Evolutionary conservation across 2,888 invertebrate genomes (phyloP), one percentile per base, ranked within the genome.

Genomic region (Caenorhabditis wallacei): DNA sequence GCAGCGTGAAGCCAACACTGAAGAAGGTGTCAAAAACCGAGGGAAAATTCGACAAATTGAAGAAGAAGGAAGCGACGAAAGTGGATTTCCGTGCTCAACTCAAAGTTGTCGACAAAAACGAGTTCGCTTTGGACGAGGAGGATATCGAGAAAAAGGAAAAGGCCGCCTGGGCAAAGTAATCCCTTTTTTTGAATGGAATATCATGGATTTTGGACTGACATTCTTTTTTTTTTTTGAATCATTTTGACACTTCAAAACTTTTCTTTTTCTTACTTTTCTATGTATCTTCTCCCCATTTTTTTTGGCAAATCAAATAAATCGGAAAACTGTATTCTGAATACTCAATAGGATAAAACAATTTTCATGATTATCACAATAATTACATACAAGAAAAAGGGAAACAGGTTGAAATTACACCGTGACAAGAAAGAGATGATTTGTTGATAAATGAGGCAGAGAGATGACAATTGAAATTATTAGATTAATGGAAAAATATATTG

Each of bases 1-100:
- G 59, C 80, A 91, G 91, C 88, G 91, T 91, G 53, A 91, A 91
- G 76, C 91, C 91, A 40, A 91, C 91, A 8, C 82, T 99, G 94
- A 98, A 98, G 95, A 99, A 99, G 95, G 98, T 99, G 91, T 98
- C 98, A 94, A 99, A 99, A 95, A 97, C 97, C 94, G 97, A 97
- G 94, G 97, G 97, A 95, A 97, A 98, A 70, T 91, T 91, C 87
- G 89, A 91, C 86, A 91, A 91, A 78, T 84, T 92, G 46, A 90
- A 89, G 88, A 91, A 90, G 85, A 89, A 90, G 84, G 86, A 91
- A 74, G 87, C 82, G 20, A 53, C 87, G 37, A 89, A 89, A 78
- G 88, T 88, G 63, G 90, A 92, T 82, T 91, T 92, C 89, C 88
- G 91, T 30, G 80, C 87, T 54, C 88, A 89, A 40, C 89, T 92